Evolutionary conservation across 2,888 invertebrate species (phyloP).

Genomic region (Junonia oenone): DNA sequence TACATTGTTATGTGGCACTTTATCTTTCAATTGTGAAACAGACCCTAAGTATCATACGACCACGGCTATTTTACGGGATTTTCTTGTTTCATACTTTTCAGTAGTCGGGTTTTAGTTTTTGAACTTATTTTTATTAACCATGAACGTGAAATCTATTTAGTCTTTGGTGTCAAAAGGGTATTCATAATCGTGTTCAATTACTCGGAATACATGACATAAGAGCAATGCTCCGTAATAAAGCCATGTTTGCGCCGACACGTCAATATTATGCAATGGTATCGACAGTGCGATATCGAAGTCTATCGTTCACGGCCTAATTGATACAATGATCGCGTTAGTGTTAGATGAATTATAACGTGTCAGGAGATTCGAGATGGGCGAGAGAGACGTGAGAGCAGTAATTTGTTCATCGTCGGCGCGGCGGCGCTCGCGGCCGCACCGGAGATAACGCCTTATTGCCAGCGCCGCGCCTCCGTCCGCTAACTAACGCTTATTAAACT

Average conservation of each 20-base stretch:
- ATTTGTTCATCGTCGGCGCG: conserved; percentile 45
- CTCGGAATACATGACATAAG: neutral
- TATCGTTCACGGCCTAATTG: conserved; percentile 42
- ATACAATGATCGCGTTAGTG: conserved; percentile 38
- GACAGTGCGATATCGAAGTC: conserved; percentile 33
- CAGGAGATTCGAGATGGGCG: conserved; percentile 34
- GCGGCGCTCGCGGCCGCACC: conserved; percentile 42
- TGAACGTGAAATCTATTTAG: too few relatives aligned
- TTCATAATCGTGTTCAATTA: neutral
- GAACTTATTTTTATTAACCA: too few relatives aligned
- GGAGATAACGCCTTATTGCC: conserved; percentile 75
- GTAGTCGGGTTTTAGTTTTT: too few relatives aligned
- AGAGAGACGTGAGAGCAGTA: conserved; percentile 38
- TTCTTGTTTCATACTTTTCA: too few relatives aligned
- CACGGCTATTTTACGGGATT: too few relatives aligned
- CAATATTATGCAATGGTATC: conserved; percentile 26
- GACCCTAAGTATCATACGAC: too few relatives aligned
- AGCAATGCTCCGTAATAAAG: neutral
- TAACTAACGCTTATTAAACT: conserved; percentile 79
- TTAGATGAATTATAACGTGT: conserved; percentile 40
- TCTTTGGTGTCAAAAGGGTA: neutral
- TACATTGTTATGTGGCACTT: too few relatives aligned
- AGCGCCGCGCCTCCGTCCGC: conserved; percentile 55
- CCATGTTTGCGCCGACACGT: neutral
- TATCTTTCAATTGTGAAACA: too few relatives aligned